Conservation (phyloP, 2,113 vertebrate genomes). For the Cariama cristata region DNA sequence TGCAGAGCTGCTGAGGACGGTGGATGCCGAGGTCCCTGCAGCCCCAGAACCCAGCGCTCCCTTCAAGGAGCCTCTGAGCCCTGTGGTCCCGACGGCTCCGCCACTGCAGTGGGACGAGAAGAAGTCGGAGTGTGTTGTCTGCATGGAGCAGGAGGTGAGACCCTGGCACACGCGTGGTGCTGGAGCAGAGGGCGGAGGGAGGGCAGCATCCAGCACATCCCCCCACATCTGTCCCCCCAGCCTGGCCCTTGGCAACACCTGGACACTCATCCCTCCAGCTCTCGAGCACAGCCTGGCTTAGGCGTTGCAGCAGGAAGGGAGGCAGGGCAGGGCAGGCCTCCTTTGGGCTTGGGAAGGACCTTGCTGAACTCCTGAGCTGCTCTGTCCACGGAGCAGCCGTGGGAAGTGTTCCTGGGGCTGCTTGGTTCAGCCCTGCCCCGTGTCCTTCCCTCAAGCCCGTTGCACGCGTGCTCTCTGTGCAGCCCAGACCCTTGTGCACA, state of each 20-base stretch:
- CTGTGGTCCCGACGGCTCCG: conserved; percentile 68
- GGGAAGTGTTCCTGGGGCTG: accelerated
- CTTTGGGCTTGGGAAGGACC: background rate
- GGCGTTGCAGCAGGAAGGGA: accelerated
- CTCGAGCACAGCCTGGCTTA: accelerated
- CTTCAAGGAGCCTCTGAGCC: background rate
- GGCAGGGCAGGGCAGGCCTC: background rate
- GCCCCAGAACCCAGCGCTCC: conserved; percentile 68
- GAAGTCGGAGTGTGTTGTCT: conserved; percentile 89
- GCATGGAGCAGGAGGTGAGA: conserved; percentile 91
- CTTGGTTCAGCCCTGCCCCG: accelerated
- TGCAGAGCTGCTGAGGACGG: conserved; percentile 72
- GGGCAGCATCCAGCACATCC: background rate
- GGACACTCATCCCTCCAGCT: background rate
- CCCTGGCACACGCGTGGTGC: accelerated
- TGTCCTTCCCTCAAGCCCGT: background rate
- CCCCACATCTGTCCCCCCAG: accelerated
- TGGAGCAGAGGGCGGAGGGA: background rate
- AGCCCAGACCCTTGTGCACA: background rate
- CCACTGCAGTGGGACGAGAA: conserved; percentile 60
- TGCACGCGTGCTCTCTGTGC: background rate
- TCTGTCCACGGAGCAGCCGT: accelerated
- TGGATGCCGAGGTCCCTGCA: background rate
- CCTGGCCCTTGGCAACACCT: background rate
- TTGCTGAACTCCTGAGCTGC: background rate